Percentiles rank a stretch among this genome's conserved stretches.
phyloP scores from a whole-genome alignment of 2,113 vertebrate genomes.

The Camarhynchus parvulus region DNA sequence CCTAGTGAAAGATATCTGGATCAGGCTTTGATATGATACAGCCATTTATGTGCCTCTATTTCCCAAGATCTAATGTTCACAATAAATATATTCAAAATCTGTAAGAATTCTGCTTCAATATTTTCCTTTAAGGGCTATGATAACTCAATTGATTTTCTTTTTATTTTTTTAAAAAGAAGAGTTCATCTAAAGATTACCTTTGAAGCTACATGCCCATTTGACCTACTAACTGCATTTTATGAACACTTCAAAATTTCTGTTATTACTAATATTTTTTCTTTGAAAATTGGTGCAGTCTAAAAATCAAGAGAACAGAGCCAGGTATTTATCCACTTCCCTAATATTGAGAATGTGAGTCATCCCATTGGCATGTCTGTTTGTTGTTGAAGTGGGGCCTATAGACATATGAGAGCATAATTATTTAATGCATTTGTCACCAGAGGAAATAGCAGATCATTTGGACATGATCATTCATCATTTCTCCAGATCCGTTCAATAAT shows the following conservation, averaged over 20 bases:
- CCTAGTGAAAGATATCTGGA: background rate
- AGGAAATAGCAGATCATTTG: constrained; percentile 11
- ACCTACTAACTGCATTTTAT: constrained; percentile 1
- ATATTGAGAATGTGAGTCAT: constrained; percentile 10
- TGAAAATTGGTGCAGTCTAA: background rate
- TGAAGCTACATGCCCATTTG: background rate
- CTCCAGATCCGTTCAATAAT: background rate
- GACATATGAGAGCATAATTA: background rate
- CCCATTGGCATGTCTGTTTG: background rate
- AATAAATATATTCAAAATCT: background rate
- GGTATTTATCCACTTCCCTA: background rate
- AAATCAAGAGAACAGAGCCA: background rate
- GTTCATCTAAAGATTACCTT: background rate
- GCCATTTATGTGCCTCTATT: background rate
- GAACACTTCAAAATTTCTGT: background rate
- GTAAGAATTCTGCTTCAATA: background rate
- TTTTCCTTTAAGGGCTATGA: background rate
- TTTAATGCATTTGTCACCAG: background rate
- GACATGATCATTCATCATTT: background rate
- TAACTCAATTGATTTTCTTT: background rate
- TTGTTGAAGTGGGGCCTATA: constrained; percentile 26
- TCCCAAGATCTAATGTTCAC: background rate
- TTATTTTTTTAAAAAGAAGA: background rate
- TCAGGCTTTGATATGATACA: background rate
- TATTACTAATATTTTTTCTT: background rate